Conservation (phyloP, 2,113 vertebrate genomes). For the Chionis minor region DNA sequence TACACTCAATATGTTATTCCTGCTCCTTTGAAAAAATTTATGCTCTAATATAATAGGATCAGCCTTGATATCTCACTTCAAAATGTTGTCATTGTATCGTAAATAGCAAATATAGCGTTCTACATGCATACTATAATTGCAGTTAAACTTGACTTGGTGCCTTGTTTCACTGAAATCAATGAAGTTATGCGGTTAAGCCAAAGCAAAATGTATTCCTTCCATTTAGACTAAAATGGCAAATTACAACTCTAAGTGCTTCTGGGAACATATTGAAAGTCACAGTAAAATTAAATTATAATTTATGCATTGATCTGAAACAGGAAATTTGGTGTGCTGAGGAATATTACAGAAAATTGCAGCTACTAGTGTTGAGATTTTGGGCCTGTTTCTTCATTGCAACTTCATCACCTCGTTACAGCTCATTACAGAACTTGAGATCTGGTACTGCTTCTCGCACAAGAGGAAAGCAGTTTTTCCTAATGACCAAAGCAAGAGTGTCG, state of each 20-base stretch:
- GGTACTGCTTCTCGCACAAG: background rate
- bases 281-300: constrained; percentile 24
- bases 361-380: background rate
- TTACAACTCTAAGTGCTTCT: background rate
- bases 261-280: background rate
- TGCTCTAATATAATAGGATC: background rate
- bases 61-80: background rate
- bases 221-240: constrained; percentile 37
- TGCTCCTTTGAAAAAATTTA: background rate
- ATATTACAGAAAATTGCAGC: background rate
- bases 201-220: background rate
- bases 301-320: constrained; percentile 27
- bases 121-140: background rate
- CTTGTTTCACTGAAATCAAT: constrained; percentile 2
- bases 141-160: background rate
- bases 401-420: background rate
- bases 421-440: background rate
- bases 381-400: background rate
- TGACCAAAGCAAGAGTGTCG: background rate
- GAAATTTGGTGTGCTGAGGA: background rate
- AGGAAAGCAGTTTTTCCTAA: background rate
- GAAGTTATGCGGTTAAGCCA: background rate
- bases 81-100: background rate
- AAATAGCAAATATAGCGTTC: background rate
- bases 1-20: background rate